Conservation (phyloP, 1,140 invertebrate species). For the Hydropsyche tenuis region DNA sequence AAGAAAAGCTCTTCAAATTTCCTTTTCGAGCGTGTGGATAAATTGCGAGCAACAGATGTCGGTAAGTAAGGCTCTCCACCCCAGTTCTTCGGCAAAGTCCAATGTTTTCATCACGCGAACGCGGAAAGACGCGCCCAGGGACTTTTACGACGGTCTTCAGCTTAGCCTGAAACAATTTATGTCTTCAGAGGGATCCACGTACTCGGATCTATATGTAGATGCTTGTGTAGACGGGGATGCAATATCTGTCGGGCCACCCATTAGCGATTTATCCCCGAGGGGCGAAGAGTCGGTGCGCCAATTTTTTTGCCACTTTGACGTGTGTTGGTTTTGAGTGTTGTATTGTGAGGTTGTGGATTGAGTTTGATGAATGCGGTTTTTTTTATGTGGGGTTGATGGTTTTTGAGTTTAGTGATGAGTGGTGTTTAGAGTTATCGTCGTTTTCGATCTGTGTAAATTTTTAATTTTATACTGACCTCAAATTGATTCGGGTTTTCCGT, state of each 20-base stretch:
- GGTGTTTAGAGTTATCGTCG: too few relatives aligned
- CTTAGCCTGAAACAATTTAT: slow-evolving; percentile 34
- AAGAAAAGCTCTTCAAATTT: too few relatives aligned
- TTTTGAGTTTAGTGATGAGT: too few relatives aligned
- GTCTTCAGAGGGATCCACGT: slow-evolving; percentile 1
- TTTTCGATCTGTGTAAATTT: too few relatives aligned
- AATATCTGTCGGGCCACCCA: slow-evolving; percentile 37
- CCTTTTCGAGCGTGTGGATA: neutral
- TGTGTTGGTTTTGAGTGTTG: neutral
- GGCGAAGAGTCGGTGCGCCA: neutral
- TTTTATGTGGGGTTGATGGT: too few relatives aligned
- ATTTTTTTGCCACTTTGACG: slow-evolving; percentile 22
- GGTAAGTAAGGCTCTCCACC: neutral
- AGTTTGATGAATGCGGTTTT: too few relatives aligned
- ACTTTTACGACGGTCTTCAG: slow-evolving; percentile 34
- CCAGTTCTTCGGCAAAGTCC: neutral
- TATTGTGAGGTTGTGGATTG: too few relatives aligned
- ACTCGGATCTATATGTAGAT: neutral
- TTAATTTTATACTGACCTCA: too few relatives aligned
- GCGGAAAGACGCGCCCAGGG: slow-evolving; percentile 12
- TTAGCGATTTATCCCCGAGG: slow-evolving; percentile 31
- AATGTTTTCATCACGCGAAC: slow-evolving; percentile 15
- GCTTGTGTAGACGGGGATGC: neutral
- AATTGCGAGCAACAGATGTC: slow-evolving; percentile 17
- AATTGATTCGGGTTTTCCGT: too few relatives aligned